These are phyloP conservation scores for Spilogale gracilis DNA, from an alignment of 2,113 vertebrate genomes.

Conservation along the genomic window DNA sequence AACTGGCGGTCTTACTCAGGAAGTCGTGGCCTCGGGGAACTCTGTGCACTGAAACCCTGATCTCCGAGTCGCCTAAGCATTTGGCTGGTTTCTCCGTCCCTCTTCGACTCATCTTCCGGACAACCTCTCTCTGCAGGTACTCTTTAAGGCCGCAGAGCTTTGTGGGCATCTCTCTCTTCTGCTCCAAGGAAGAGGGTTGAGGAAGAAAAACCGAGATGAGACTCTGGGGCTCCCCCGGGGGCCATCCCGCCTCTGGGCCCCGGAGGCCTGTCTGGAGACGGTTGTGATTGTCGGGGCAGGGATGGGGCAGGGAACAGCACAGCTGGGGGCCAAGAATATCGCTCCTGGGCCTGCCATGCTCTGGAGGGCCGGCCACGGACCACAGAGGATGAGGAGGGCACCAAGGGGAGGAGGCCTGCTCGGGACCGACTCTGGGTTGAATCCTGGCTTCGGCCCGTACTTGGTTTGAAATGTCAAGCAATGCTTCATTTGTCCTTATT, in stretches of 20 bases:
- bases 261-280: neutral
- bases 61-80: rapidly evolving
- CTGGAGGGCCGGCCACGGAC: neutral
- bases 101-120: neutral
- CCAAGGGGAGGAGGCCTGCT: too few relatives aligned
- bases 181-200: too few relatives aligned
- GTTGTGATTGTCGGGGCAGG: neutral
- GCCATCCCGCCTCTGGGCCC: neutral
- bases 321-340: too few relatives aligned
- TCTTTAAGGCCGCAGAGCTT: neutral
- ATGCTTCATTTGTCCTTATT: neutral
- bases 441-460: neutral
- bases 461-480: neutral
- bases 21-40: neutral
- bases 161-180: neutral
- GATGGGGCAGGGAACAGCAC: neutral
- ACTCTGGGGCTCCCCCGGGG: rapidly evolving
- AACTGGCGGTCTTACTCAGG: neutral
- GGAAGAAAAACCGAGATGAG: neutral
- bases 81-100: neutral
- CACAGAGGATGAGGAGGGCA: neutral
- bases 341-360: rapidly evolving
- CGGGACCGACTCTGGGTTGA: neutral
- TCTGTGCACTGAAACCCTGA: neutral
- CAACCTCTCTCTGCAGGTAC: neutral